phyloP scores from a whole-genome alignment of 2,797 vertebrate species.

The Rhinichthys osculus region DNA sequence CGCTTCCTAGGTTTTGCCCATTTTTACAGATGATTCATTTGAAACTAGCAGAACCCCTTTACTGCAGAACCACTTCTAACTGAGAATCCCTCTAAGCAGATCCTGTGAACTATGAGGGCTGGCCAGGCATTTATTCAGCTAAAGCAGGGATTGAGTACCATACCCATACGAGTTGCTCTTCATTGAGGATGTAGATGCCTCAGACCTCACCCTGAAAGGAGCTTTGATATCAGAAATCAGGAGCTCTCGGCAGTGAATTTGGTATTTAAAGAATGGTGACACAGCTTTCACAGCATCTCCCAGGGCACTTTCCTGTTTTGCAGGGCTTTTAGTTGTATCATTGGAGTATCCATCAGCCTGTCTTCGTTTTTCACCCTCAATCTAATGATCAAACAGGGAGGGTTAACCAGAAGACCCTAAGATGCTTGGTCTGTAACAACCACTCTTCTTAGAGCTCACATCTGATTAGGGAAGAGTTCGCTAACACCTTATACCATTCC shows the following conservation, averaged over 20 bases:
- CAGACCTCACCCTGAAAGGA: neutral
- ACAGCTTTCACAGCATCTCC: neutral
- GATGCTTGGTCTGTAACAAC: neutral
- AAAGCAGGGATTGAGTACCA: neutral
- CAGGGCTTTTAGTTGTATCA: neutral
- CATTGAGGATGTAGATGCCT: neutral
- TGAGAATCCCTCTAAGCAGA: neutral
- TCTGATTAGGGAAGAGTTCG: neutral
- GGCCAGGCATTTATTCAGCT: neutral
- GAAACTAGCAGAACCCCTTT: neutral
- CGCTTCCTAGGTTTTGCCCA: neutral
- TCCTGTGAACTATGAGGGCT: neutral
- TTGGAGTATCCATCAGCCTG: neutral
- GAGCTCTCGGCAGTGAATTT: neutral
- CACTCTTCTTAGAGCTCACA: neutral
- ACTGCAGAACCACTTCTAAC: neutral
- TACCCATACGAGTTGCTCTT: neutral
- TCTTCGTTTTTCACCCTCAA: neutral
- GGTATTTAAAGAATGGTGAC: neutral
- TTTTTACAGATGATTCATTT: neutral
- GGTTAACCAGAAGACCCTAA: neutral
- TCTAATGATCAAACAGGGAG: neutral
- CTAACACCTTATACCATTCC: neutral
- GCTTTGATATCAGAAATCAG: neutral
- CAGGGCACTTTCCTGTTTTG: neutral